Evolutionary conservation across 2,888 invertebrate genomes (phyloP), one percentile per base, ranked within the genome.

Genomic region (Poecilobothrus nobilitatus): DNA sequence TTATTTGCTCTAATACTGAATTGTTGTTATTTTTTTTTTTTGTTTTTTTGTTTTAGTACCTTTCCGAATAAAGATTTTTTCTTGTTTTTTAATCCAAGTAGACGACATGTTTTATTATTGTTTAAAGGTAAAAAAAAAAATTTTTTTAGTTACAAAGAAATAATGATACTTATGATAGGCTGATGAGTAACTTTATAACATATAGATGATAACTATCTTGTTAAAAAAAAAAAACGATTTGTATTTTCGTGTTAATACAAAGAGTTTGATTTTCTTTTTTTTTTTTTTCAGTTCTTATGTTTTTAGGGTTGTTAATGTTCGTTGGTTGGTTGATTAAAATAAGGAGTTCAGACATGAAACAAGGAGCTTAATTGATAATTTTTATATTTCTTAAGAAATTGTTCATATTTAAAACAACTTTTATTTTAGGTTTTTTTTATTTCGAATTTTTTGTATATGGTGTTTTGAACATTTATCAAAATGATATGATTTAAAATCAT

Each of bases 311-410:
- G 27, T 27, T 27, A 4, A 5, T n/a, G 27, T 27, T 27, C 5
- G 27, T 27, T 27, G 27, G 27, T 27, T 27, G 5, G 3, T 27
- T 27, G 12, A 12, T 37, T 37, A 37, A 37, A 37, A 37, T 37
- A 37, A 53, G 12, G 15, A 53, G 9, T 53, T 53, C 15, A 53
- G 18, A 53, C 53, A 53, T 18, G 53, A 53, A 53, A 53, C 53
- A 53, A 53, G 53, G n/a, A 53, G 53, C 53, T 15, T 53, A 53
- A 53, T 53, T 53, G 53, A 53, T 53, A 53, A 53, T 53, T 53
- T 27, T 53, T 53, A 53, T 53, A 53, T 18, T 53, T 6, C 53
- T 27, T 12, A 53, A 53, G 53, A 53, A 41, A 53, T 53, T 53
- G 53, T 53, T 53, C 2, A 53, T 6, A 53, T 6, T 53, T 27